Evolutionary conservation across 2,797 vertebrate species (phyloP), one percentile per base, ranked within the genome.

Genomic region (Danio kyathit): DNA sequence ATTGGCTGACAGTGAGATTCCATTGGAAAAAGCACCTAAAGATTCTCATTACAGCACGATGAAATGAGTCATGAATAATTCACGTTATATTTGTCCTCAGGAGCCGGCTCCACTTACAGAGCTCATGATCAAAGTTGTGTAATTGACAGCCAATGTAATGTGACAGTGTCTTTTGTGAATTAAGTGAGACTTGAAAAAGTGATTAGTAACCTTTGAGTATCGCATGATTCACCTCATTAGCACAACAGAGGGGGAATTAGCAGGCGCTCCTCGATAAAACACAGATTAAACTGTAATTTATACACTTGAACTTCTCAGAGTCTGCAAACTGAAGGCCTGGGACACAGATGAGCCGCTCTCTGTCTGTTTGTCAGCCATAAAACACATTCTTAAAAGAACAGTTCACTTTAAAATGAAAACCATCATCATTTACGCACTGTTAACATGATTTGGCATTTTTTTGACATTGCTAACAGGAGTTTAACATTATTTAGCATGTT

Each of bases 261-360:
- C 52, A 64, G 59, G 17, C 41, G 43, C 69, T 67, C 9, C 46
- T 57, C 67, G 67, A 76, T 59, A 14, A 64, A 60, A 83, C 78
- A 61, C 69, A 73, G 61, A 72, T 71, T 81, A 66, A 69, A 29
- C 11, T 81, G 66, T 82, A 81, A 82, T 66, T n/a, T 51, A 86
- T 81, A 78, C 71, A 8, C 59, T 41, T 86, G 83, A 86, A 86
- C 85, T 86, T 86, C 71, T 86, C 83, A n/a, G 54, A 82, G 61
- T 29, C 60, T 4, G 65, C 74, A 80, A 71, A 76, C 74, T 14
- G 63, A 80, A 71, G 70, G 57, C 56, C 67, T 63, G 56, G 52
- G 67, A 49, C 71, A 56, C 41, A 21, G 40, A n/a, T 59, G 41
- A 74, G 41, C 71, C 46, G 29, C 54, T 46, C 17, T 10, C 41